Evolutionary conservation across 2,888 invertebrate genomes (phyloP), one percentile per base, ranked within the genome.

Genomic region (Lapara coniferarum): DNA sequence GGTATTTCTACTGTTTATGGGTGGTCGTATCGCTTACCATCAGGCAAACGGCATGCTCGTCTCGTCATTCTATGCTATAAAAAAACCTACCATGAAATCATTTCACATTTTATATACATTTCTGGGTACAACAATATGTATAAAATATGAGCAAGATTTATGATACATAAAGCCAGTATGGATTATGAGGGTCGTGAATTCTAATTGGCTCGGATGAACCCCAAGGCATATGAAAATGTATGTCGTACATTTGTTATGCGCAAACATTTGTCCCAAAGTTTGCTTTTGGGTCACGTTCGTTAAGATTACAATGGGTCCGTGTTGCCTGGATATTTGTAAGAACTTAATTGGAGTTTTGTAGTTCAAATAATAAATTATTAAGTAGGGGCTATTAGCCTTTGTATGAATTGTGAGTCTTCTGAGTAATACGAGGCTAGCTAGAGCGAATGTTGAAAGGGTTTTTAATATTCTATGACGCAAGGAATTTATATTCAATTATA

Each of bases 221-320:
- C 16, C 16, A 5, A 46, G 49, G 63, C 19, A 46, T 19, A 63
- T 19, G 19, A 16, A 63, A 63, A 63, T 63, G 49, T 63, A 63
- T 63, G 63, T 2, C 0, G 30, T 63, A 63, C 49, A 44, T 44
- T 19, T 46, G 59, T 63, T 59, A 63, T 19, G 63, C 19, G 63
- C 49, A 63, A 63, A 63, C 49, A 49, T 63, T 63, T 46, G 19
- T 46, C 19, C 19, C 63, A 46, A 49, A 63, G 63, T 63, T 63
- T 46, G 13, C 58, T 71, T 70, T 69, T 30, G 63, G 66, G 63
- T 63, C 63, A 16, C 63, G 46, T 49, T 57, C 37, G 19, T 16
- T 46, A 13, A 49, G 49, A 49, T 63, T 49, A 49, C 46, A 63
- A 25, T 63, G 19, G 25, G 25, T 13, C 7, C 19, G 8, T 49